Percentiles rank a stretch among this genome's conserved stretches.
These are phyloP conservation scores for Recurvirostra avosetta DNA, from an alignment of 2,113 vertebrate species.

Conservation along the genomic window DNA sequence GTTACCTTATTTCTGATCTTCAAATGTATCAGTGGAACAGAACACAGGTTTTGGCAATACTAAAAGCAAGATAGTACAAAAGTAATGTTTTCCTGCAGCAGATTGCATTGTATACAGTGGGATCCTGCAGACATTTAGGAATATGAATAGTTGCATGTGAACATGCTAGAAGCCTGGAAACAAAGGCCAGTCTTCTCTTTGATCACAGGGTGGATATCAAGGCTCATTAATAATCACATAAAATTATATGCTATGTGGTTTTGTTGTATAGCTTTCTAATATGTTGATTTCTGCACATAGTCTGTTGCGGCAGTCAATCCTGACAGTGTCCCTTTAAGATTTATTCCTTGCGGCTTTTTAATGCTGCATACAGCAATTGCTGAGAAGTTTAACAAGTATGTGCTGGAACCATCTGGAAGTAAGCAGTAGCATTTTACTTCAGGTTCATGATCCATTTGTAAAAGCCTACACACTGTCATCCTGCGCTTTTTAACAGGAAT, in stretches of 20 bases:
- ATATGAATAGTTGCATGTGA: background rate
- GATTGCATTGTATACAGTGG: background rate
- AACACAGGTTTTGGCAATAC: background rate
- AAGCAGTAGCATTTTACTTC: background rate
- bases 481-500: background rate
- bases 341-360: background rate
- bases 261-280: background rate
- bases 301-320: background rate
- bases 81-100: background rate
- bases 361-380: background rate
- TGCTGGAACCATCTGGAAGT: background rate
- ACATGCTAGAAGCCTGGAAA: background rate
- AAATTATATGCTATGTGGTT: background rate
- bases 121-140: background rate
- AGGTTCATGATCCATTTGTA: background rate
- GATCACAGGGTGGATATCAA: background rate
- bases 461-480: background rate
- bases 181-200: background rate
- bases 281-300: background rate
- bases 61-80: background rate
- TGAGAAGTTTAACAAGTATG: background rate
- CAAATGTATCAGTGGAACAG: background rate
- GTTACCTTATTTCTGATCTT: background rate
- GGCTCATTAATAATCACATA: background rate
- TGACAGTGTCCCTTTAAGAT: background rate